Evolutionary conservation across 2,797 vertebrate species (phyloP), one percentile per base, ranked within the genome.

Genomic region (Acipenser oxyrinchus): DNA sequence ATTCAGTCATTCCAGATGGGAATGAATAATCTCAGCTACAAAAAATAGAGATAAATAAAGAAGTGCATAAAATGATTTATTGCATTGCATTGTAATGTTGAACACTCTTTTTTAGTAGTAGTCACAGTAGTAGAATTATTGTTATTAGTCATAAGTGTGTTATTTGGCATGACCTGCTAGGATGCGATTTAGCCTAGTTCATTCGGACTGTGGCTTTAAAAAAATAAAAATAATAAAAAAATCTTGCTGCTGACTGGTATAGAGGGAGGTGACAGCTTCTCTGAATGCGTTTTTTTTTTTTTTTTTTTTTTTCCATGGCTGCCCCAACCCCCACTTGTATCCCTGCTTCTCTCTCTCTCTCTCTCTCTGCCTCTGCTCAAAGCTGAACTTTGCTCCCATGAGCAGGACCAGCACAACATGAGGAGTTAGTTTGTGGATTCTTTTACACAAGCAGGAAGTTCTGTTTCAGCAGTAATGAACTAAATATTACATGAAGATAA

Each of bases 1-100:
- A 13, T 73, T 81, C 75, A 79, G 71, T 85, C 81, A 81, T 74
- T 68, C 74, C 69, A 67, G 71, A 74, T 77, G 70, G 37, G 37
- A 37, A 37, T 37, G 37, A 37, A 4, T 37, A 37, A 37, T 37
- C 37, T 37, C 37, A 37, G 37, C 37, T 37, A 37, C 4, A 37
- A 37, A 37, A 37, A 37, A 37, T 37, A 0, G 37, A 37, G 37
- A 37, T 37, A 37, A 37, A 37, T 37, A 37, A 37, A 37, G 3
- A 37, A 37, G 37, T 37, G 76, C 70, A 77, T 74, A 74, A 72
- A 67, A 69, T 63, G 71, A 67, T 37, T 12, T 64, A 60, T 66
- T 70, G 72, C 73, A 60, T 66, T 70, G 72, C 73, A 37, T 37
- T 37, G 37, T 37, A 37, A 37, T 37, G 37, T 37, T 37, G 37